phyloP scores from a whole-genome alignment of 2,797 vertebrate genomes.

The Acanthopagrus latus region DNA sequence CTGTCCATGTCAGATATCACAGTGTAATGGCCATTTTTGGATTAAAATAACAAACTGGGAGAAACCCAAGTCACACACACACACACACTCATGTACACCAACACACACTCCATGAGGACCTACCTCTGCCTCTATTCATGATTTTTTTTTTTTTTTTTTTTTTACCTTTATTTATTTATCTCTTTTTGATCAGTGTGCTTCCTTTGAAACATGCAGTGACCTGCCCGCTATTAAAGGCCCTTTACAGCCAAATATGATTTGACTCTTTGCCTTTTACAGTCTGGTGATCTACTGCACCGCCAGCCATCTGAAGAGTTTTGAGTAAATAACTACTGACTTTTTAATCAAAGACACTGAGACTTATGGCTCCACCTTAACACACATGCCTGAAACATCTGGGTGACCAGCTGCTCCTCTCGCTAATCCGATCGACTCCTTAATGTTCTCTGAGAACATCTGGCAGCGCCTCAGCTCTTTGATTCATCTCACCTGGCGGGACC shows the following conservation, averaged over 20 bases:
- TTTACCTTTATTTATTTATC: conserved; percentile 15
- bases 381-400: conserved; percentile 74
- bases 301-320: conserved; percentile 69
- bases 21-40: conserved; percentile 71
- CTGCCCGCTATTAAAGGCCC: conserved; percentile 16
- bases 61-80: conserved; percentile 37
- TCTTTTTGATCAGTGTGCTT: conserved; percentile 20
- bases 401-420: conserved; percentile 70
- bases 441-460: conserved; percentile 76
- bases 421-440: conserved; percentile 77
- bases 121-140: not conserved
- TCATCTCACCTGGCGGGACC: conserved; percentile 71
- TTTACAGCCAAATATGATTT: conserved; percentile 48
- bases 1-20: conserved; percentile 75
- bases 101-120: not conserved
- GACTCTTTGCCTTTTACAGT: conserved; percentile 48
- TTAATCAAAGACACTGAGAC: conserved; percentile 78
- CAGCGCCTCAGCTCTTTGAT: conserved; percentile 69
- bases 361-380: conserved; percentile 74
- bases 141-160: conserved; percentile 30
- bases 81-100: not conserved
- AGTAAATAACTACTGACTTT: conserved; percentile 82
- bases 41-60: conserved; percentile 76
- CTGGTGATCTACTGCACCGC: conserved; percentile 44
- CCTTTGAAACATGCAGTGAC: conserved; percentile 39